Evolutionary conservation across 2,113 vertebrate species (phyloP), one percentile per base, ranked within the genome.

Genomic region (Origma solitaria): DNA sequence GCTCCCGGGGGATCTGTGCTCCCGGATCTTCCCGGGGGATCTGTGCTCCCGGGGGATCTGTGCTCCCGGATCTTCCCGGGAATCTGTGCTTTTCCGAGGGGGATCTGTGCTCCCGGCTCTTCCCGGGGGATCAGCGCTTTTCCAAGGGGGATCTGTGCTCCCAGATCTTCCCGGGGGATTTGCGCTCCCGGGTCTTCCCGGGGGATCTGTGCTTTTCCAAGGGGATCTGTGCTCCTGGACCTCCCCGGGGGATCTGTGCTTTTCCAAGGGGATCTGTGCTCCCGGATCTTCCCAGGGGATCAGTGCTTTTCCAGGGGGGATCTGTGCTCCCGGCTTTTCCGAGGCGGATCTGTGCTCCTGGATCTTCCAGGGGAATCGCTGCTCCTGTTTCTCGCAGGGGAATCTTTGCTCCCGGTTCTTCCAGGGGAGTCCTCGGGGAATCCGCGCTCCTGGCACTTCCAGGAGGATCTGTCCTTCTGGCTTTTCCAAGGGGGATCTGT

Each of bases 331-430:
- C 50, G 11, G 13, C 6, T 15, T 14, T 51, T 24, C 50, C 53
- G n/a, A n/a, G n/a, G n/a, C 15, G 25, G 24, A 35, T 58, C 23
- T 25, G 57, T 58, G 20, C 9, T 57, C 33, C 42, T 16, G 42
- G 10, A 5, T 8, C 3, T 33, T 22, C 30, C 42, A 11, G 40
- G 31, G 31, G 13, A 1, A 44, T 21, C 3, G 27, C 13, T n/a
- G 9, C 30, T 25, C 50, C 11, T 1, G 5, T 10, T 0, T 27
- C 2, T 28, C 8, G 14, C 23, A 3, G 6, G 40, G 38, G 3
- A 3, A 28, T 10, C 12, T 65, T 40, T 60, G 23, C 78, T 49
- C 49, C 24, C 2, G 3, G 8, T 0, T 25, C 2, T 27, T 8
- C 45, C n/a, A 15, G 6, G 24, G 18, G 23, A 5, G 14, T 68